Conservation (phyloP, 1,140 invertebrate genomes). For the Pemphigus obesinymphae region DNA sequence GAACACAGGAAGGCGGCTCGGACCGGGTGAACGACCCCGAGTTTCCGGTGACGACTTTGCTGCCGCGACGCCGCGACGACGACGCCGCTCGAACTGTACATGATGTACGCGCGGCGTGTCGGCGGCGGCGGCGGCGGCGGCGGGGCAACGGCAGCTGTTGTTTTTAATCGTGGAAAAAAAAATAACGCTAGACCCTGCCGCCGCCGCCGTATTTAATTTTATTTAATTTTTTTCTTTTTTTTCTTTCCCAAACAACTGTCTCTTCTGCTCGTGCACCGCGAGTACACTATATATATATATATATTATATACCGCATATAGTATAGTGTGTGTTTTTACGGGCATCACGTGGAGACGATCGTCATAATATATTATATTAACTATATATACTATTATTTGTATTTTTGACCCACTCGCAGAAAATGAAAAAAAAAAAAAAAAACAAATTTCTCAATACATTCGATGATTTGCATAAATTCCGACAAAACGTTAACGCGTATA, state of each 20-base stretch:
- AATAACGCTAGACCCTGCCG: not conserved
- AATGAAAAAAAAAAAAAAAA: too few species aligned
- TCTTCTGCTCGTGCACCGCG: not conserved
- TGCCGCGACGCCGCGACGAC: not conserved
- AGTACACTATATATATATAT: too few species aligned
- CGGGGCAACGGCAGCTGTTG: conserved; percentile 29
- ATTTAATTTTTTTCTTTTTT: not conserved
- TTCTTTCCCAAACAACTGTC: not conserved
- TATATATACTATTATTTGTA: not conserved
- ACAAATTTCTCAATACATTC: too few species aligned
- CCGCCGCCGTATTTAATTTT: too few species aligned
- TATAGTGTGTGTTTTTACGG: not conserved
- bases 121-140: not conserved
- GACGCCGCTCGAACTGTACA: not conserved
- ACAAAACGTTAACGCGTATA: too few species aligned
- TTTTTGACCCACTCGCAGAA: not conserved
- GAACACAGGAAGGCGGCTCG: conserved; percentile 38
- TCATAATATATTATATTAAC: not conserved
- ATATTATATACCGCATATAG: too few species aligned
- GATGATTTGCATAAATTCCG: too few species aligned
- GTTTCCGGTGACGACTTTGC: conserved; percentile 39
- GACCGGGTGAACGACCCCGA: conserved; percentile 29
- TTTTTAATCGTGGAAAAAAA: conserved; percentile 17
- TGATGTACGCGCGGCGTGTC: too few species aligned
- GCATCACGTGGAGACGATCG: not conserved